Percentiles rank a stretch among this genome's conserved stretches.
phyloP scores from a whole-genome alignment of 2,888 invertebrate species.

The Phrixothrix hirtus region DNA sequence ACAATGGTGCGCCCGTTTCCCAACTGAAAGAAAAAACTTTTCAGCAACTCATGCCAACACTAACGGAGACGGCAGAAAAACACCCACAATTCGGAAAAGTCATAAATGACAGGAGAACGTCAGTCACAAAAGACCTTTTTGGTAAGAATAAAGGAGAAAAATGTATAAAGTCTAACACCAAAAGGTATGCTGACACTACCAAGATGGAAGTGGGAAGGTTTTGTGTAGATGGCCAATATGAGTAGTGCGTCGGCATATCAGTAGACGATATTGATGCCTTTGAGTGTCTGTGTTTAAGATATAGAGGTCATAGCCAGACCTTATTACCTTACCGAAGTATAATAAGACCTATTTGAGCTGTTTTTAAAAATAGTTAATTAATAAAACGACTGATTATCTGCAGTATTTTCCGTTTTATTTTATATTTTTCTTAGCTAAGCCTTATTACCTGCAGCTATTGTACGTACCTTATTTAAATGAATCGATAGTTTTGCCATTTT shows the following conservation, averaged over 20 bases:
- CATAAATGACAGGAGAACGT: too few species aligned
- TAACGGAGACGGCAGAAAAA: neutral
- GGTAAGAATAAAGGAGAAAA: too few species aligned
- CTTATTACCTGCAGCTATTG: neutral
- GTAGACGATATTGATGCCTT: neutral
- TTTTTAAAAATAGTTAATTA: neutral
- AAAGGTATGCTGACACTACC: neutral
- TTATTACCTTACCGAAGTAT: neutral
- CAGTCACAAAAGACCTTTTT: too few species aligned
- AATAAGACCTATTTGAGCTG: neutral
- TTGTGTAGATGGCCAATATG: neutral
- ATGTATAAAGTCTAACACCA: neutral
- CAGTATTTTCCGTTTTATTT: neutral
- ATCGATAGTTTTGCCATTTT: too few species aligned
- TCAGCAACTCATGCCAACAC: too few species aligned
- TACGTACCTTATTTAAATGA: too few species aligned
- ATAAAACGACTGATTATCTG: neutral
- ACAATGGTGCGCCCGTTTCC: too few species aligned
- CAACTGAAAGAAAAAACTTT: too few species aligned
- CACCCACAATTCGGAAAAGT: neutral
- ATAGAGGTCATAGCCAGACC: neutral
- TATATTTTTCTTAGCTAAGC: neutral
- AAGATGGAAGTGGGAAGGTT: neutral
- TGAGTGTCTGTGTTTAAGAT: neutral
- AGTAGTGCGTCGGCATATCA: neutral